phyloP scores from a whole-genome alignment of 2,113 vertebrate species.

The Diglossa brunneiventris region DNA sequence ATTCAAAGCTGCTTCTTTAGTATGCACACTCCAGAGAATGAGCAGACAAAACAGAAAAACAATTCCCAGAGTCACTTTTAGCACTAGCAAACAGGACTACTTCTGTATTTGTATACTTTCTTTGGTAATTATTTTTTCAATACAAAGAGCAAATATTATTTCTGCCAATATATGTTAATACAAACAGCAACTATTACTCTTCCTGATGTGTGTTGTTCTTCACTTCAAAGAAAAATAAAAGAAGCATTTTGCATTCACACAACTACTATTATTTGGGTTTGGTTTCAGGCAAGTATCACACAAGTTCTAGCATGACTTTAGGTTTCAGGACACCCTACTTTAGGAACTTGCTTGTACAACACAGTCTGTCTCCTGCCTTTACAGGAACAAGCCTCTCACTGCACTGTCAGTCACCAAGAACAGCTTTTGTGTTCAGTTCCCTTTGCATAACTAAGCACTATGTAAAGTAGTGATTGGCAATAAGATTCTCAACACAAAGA shows the following conservation, averaged over 20 bases:
- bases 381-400: not conserved
- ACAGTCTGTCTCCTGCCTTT: not conserved
- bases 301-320: not conserved
- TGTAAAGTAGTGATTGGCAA: accelerated
- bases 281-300: not conserved
- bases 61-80: not conserved
- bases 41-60: not conserved
- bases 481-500: not conserved
- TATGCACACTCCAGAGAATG: not conserved
- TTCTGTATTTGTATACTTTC: not conserved
- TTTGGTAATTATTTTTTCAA: not conserved
- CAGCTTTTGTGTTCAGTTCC: not conserved
- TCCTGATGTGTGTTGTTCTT: accelerated
- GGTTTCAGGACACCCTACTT: not conserved
- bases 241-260: not conserved
- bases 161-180: not conserved
- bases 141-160: not conserved
- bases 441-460: not conserved
- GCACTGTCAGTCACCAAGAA: not conserved
- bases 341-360: not conserved
- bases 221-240: not conserved
- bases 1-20: not conserved
- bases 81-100: not conserved
- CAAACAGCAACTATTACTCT: not conserved
- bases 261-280: not conserved